These are phyloP conservation scores for Nephrotoma flavescens DNA, from an alignment of 2,888 invertebrate species.

Conservation along the genomic window DNA sequence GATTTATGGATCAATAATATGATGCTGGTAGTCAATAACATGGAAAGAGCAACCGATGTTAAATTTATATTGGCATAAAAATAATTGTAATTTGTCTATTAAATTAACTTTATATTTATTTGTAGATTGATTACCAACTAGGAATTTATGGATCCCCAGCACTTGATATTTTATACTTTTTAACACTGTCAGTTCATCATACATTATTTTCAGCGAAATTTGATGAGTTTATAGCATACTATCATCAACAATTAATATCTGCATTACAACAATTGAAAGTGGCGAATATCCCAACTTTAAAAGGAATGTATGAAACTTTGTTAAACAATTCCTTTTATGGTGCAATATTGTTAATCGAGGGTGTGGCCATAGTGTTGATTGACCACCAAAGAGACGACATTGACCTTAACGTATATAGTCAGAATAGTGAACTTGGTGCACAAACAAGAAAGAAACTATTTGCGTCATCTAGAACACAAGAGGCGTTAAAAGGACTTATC, in stretches of 20 bases:
- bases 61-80: not conserved
- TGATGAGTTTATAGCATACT: not conserved
- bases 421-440: not conserved
- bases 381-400: not conserved
- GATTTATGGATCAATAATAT: slow-evolving; percentile 36
- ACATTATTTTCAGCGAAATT: not conserved
- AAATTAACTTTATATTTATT: not conserved
- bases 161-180: not conserved
- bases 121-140: slow-evolving; percentile 22
- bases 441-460: not conserved
- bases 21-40: slow-evolving; percentile 26
- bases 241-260: not conserved
- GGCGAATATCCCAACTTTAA: not conserved
- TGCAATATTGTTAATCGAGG: not conserved
- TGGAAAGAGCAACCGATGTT: not conserved
- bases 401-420: not conserved
- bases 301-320: not conserved
- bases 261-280: too few species aligned
- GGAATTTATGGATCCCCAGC: slow-evolving; percentile 13
- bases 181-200: not conserved
- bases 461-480: not conserved
- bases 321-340: not conserved
- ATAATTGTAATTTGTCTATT: not conserved
- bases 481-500: not conserved
- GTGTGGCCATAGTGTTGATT: not conserved